Evolutionary conservation across 2,888 invertebrate genomes (phyloP).

Genomic region (Gymnosoma rotundatum): DNA sequence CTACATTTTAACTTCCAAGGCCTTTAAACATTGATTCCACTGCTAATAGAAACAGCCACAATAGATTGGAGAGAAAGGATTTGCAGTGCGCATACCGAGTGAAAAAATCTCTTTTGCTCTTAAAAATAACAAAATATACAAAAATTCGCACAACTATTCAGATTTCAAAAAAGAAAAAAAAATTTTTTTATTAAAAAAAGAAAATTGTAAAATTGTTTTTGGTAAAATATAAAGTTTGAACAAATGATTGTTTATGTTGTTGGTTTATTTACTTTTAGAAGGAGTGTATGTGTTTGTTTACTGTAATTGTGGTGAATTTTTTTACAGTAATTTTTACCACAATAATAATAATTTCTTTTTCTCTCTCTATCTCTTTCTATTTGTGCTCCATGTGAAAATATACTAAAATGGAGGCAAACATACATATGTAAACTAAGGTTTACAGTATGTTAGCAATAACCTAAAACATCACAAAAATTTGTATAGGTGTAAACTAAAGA

Average conservation of each 20-base stretch:
- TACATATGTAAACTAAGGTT: not conserved
- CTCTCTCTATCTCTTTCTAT: conserved; percentile 33
- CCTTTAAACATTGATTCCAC: conserved; percentile 51
- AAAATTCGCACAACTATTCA: conserved; percentile 43
- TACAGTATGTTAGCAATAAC: too few species aligned
- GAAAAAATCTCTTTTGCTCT: conserved; percentile 34
- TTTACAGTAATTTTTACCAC: conserved; percentile 61
- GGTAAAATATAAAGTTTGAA: conserved; percentile 34
- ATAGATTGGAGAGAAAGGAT: conserved; percentile 50
- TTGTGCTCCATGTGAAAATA: not conserved
- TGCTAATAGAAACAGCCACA: conserved; percentile 21
- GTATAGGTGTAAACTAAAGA: too few species aligned
- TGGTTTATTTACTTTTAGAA: not conserved
- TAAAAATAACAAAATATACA: conserved; percentile 18
- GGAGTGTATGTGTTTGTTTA: conserved; percentile 43
- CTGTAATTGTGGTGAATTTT: conserved; percentile 65
- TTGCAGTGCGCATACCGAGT: conserved; percentile 57
- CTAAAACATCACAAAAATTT: too few species aligned
- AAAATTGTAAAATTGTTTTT: conserved; percentile 5
- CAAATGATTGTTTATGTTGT: conserved; percentile 20
- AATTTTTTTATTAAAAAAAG: conserved; percentile 22
- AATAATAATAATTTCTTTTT: conserved; percentile 69
- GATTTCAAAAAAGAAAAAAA: conserved; percentile 52
- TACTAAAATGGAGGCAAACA: conserved; percentile 1
- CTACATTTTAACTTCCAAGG: conserved; percentile 72